Evolutionary conservation across 2,888 invertebrate species (phyloP).

Genomic region (Ecdyonurus torrentis): DNA sequence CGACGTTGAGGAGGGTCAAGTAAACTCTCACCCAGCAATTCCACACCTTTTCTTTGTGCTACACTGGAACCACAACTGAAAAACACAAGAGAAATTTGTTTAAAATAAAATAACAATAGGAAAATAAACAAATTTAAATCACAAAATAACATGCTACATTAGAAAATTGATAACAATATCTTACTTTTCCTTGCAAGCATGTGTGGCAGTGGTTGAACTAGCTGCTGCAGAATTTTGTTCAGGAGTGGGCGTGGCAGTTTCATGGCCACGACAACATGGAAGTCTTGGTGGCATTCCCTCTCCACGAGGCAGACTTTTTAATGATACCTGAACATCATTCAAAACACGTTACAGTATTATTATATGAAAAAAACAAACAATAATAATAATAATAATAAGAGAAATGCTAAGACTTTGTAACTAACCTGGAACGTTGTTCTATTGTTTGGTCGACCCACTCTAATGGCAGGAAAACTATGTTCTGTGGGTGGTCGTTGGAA

Average conservation of each 20-base stretch:
- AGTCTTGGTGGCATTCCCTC: neutral
- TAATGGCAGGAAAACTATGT: constrained; percentile 54
- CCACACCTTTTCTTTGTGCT: neutral
- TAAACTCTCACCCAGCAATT: constrained; percentile 24
- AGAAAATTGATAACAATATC: too few relatives aligned
- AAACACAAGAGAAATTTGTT: too few relatives aligned
- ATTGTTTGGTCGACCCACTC: constrained; percentile 5
- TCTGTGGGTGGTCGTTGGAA: constrained; percentile 34
- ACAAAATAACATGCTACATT: too few relatives aligned
- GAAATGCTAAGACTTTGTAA: too few relatives aligned
- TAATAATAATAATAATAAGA: too few relatives aligned
- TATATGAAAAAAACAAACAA: neutral
- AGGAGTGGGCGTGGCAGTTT: neutral
- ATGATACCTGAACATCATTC: neutral
- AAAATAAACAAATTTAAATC: too few relatives aligned
- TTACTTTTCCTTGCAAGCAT: neutral
- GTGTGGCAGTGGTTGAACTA: neutral
- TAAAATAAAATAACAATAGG: too few relatives aligned
- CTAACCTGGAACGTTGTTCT: neutral
- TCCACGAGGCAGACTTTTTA: constrained; percentile 1
- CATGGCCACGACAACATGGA: neutral
- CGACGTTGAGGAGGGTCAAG: constrained; percentile 23
- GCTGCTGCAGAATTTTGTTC: too few relatives aligned
- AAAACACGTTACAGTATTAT: neutral
- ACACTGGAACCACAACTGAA: neutral